phyloP scores from a whole-genome alignment of 2,113 vertebrate species.

The Chiloscyllium plagiosum region DNA sequence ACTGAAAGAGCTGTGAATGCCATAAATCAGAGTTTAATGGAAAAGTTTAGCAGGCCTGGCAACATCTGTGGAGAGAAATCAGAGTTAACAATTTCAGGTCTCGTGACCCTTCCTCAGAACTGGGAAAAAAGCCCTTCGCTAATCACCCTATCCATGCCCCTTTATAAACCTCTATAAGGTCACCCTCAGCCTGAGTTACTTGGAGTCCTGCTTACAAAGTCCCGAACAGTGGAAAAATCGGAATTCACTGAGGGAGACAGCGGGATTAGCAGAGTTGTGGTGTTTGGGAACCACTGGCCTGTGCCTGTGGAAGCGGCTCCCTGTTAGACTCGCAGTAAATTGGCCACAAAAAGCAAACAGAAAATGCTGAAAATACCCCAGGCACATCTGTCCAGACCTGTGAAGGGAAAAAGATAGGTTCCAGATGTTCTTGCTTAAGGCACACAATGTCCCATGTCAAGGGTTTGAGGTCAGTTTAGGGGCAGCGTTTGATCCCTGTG shows the following conservation, averaged over 20 bases:
- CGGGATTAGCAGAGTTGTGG: too few relatives aligned
- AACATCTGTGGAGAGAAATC: too few relatives aligned
- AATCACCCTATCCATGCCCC: too few relatives aligned
- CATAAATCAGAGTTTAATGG: too few relatives aligned
- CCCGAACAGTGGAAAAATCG: not conserved
- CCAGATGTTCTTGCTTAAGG: not conserved
- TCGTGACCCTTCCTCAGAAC: too few relatives aligned
- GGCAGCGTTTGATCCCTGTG: not conserved
- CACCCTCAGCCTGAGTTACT: not conserved
- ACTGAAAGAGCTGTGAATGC: too few relatives aligned
- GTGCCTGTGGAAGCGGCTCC: not conserved
- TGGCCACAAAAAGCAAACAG: not conserved
- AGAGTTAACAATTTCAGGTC: too few relatives aligned
- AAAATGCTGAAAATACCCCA: not conserved
- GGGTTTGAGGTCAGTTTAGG: not conserved
- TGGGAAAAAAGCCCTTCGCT: too few relatives aligned
- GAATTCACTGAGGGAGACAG: not conserved
- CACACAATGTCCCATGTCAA: not conserved
- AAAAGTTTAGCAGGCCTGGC: too few relatives aligned
- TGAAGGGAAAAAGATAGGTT: not conserved
- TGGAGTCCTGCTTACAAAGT: not conserved
- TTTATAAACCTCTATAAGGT: too few relatives aligned
- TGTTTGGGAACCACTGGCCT: too few relatives aligned
- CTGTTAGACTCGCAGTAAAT: not conserved
- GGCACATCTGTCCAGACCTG: not conserved